Evolutionary conservation across 1,140 invertebrate genomes (phyloP).

Genomic region (Zaprionus gabonicus): DNA sequence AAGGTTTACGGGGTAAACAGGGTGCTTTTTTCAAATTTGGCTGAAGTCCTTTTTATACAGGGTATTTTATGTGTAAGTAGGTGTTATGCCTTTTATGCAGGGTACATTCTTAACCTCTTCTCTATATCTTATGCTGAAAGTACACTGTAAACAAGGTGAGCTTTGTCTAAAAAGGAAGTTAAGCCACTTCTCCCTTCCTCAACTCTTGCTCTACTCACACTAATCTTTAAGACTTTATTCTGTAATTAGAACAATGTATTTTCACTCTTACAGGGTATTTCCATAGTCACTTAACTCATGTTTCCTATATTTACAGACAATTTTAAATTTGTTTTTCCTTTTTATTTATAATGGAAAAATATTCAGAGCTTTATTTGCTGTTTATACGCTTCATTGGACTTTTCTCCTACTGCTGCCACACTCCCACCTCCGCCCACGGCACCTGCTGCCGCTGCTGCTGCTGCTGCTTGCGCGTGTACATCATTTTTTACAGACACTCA

Average conservation of each 20-base stretch:
- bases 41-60: too few species aligned
- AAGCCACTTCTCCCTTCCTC: neutral
- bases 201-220: neutral
- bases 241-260: neutral
- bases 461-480: conserved; percentile 67
- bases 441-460: conserved; percentile 22
- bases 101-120: too few species aligned
- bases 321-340: conserved; percentile 47
- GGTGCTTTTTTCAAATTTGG: too few species aligned
- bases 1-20: too few species aligned
- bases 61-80: too few species aligned
- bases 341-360: conserved; percentile 67
- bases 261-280: conserved; percentile 21
- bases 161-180: too few species aligned
- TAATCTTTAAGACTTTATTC: too few species aligned
- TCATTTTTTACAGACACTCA: conserved; percentile 77
- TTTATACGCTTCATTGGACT: conserved; percentile 72
- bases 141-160: too few species aligned
- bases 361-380: conserved; percentile 68
- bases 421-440: neutral
- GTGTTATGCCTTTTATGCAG: too few species aligned
- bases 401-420: conserved; percentile 13
- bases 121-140: too few species aligned
- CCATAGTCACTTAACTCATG: neutral
- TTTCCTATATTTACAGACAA: conserved; percentile 15